Base-by-base conservation (phyloP, 2,113 vertebrate species). In the Nycticorax nycticorax region DNA sequence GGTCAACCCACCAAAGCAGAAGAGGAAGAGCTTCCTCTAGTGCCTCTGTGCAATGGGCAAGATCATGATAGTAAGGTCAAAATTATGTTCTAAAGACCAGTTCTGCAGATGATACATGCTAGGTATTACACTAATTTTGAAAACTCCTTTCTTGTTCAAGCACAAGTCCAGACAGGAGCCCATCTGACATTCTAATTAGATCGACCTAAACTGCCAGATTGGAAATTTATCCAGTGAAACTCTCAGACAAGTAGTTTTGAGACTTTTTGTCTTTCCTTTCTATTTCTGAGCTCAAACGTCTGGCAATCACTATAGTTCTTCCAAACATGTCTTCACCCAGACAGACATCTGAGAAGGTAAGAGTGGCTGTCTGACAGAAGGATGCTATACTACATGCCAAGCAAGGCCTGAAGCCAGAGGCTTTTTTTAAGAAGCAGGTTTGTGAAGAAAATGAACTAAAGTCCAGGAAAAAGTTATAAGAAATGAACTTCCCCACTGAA, bases 291-390 rank as follows among this genome's bases (percentile, higher is more conserved):
- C 57, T 91, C 39, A 78, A 85, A 85, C 0, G 14, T 93, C 94
- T 94, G 93, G 91, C 89, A 94, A 48, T 85, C 73, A 53, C 66
- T 76, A 59, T 16, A 63, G 43, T 79, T 95, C 76, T 85, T 94
- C 84, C 87, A 85, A 93, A 95, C 32, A 82, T 83, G 20, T 94
- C 93, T 94, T 92, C 69, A 91, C 69, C 33, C 80, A 92, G 89
- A 93, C 64, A 93, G 72, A 71, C 33, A 94, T 68, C 80, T 62
- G 91, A 77, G 84, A 92, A 96, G 80, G 80, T 87, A 97, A 87
- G 84, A 81, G 91, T 43, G 94, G 73, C 73, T 96, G 86, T 52
- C 89, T 96, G 94, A 94, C 93, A 97, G 96, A 94, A 88, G 62
- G 92, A 73, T 66, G 53, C 39, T 81, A 30, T 53, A 78, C 16